Base-by-base conservation (phyloP, 2,888 invertebrate genomes). In the Autographa pulchrina region DNA sequence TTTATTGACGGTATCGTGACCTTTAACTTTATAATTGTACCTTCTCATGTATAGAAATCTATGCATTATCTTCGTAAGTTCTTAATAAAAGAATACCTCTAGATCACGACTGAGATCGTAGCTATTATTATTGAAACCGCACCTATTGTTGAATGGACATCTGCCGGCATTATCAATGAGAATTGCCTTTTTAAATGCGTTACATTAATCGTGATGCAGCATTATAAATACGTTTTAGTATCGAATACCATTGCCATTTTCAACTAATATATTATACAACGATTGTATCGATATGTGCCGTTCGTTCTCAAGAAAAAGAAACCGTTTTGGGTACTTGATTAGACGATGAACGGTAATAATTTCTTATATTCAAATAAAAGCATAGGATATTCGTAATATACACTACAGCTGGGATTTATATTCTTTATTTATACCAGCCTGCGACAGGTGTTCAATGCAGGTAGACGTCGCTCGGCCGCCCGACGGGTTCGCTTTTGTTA, bases 401-500 rank as follows among this genome's bases (percentile, higher is more conserved):
- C 62, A 67, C 32, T 65, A 60, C 68, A 72, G 61, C 60, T 71
- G 72, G 72, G 81, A 83, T 76, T 84, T 78, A 78, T 75, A 75
- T 62, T 83, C 82, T 87, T 84, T 87, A 86, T 87, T 85, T 87
- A 86, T 83, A 82, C 81, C 72, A 83, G 81, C 74, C 70, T 82
- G 85, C 91, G 94, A 92, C 95, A 95, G 95, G 94, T 95, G 95
- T 91, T 91, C 89, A 88, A 83, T 89, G 91, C 95, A 95, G 95
- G 95, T 95, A 95, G 92, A 87, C 86, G 83, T 86, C 81, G 82
- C 75, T 78, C 77, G 83, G 76, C 83, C 82, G 85, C 74, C 86
- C 80, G 87, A 77, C 82, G 85, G 79, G 85, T 81, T 77, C 78
- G 80, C 86, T 89, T 91, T 89, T 90, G 88, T 89, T 83, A 82